Evolutionary conservation across 2,888 invertebrate species (phyloP), one percentile per base, ranked within the genome.

Genomic region (Ectemnius cavifrons): DNA sequence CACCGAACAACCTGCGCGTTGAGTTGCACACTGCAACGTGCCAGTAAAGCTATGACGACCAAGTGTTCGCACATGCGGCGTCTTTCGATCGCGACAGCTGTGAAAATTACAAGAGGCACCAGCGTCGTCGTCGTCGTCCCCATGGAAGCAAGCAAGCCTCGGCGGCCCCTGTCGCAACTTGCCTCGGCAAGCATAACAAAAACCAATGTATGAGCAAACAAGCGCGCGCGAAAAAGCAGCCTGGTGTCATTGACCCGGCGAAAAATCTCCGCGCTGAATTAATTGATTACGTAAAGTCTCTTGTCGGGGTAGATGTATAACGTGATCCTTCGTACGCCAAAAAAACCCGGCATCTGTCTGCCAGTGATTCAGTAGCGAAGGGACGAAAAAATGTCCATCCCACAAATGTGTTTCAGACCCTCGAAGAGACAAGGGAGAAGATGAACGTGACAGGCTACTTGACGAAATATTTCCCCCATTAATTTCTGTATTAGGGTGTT

Each of bases 371-470:
- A 68, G 62, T 63, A 18, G 28, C 27, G 28, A 20, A 11, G 47
- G 66, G 14, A 28, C 47, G 63, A 78, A 73, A 72, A 65, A 71
- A 68, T 77, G 56, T 67, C 63, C 69, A 59, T 75, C 72, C 67
- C 61, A 27, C 68, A 64, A 66, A 77, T 63, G 23, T 65, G 63
- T 73, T 72, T 63, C 66, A 67, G 71, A 63, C 74, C 58, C 66
- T 20, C 60, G 56, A 20, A 16, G 52, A 52, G 52, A 52, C 52
- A 6, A 14, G 16, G 16, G 52, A 52, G 16, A 11, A 11, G n/a
- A 52, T 16, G 16, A 52, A n/a, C 52, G 52, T 52, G 52, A 16
- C n/a, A 52, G 14, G 14, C 52, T 52, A 52, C 6, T 5, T 52
- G 16, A 49, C 64, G 52, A 52, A 52, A 52, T 16, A 52, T 52